Base-by-base conservation (phyloP, 2,113 vertebrate genomes). In the Polyodon spathula region DNA sequence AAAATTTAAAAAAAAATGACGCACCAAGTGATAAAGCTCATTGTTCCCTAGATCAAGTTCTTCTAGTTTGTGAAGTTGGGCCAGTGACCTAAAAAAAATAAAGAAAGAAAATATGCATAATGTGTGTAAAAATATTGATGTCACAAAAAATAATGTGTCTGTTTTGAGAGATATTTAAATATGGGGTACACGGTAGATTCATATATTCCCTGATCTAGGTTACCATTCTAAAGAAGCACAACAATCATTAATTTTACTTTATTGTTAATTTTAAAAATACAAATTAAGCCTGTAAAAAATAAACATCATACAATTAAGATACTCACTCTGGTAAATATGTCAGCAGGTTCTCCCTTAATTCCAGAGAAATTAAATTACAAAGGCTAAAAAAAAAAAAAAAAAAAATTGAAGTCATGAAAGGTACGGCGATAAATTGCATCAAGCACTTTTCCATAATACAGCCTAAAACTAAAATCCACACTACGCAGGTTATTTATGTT, bases 11-110 rank as follows among this genome's bases (percentile, higher is more conserved):
- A n/a, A n/a, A 27, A 27, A 27, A 27, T 27, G 27, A 27, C 27
- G 3, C 27, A 99, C 96, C 93, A 99, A 86, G 71, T 77, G 84
- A 79, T 89, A 93, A 37, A 99, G 87, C 73, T 97, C 95, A 83
- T 99, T 99, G 87, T 93, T 98, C 76, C 96, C 96, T 75, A 99
- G 81, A 80, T 99, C 96, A 58, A 99, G 92, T 77, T 97, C 92
- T 88, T 98, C 93, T 70, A 99, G 88, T 82, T 85, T 89, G 62
- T 89, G 86, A 27, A 99, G 92, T 61, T 90, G 86, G 58, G 92
- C 87, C 66, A 99, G 81, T 62, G 96, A 99, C 76, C 96, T 99
- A 79, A 62, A 71, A 61, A 73, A 61, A 43, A 66, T 71, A 76
- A 63, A 65, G 16, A 63, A 62, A 52, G 50, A 59, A 41, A n/a